Evolutionary conservation across 2,888 invertebrate species (phyloP), one percentile per base, ranked within the genome.

Genomic region (Protula sp.): DNA sequence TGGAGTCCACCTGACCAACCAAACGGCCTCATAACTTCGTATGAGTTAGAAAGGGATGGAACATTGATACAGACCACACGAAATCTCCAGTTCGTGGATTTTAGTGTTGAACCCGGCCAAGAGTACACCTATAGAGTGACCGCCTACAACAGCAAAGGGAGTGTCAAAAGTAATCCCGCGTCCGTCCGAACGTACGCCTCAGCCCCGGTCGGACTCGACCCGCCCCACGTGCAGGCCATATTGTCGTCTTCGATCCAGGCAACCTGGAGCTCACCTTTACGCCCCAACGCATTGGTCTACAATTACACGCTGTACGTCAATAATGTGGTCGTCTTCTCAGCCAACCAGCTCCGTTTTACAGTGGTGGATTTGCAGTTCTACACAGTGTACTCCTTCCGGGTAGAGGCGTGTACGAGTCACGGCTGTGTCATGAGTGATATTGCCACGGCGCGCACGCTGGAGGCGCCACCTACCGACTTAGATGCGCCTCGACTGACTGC

Each of bases 1-100:
- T 80, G 80, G 80, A 60, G 64, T 9, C 60, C 69, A 19, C 80
- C 80, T n/a, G 38, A 58, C 27, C 64, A 66, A 27, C 74, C 79
- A 1, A 79, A 80, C 65, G 80, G 80, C 3, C 63, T 79, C 3
- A 77, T 80, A 3, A 72, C 72, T 5, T 74, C 74, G 0, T 80
- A 77, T 61, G 78, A 79, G 57, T 67, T 80, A 5, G 55, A 71
- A 45, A 62, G 79, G 55, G 71, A 76, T 64, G 72, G 71, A 0
- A 60, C 62, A 2, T 57, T 67, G 51, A 60, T 69, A 27, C 45
- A 58, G 5, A 58, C 55, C 26, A 61, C 60, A 4, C 50, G 45
- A 2, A 30, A n/a, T 19, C 48, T 63, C 1, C 47, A 28, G 5
- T 64, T 59, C 31, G 52, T 56, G 4, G 67, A 67, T 48, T 47